These are phyloP conservation scores for Therioaphis trifolii DNA, from an alignment of 2,888 invertebrate species.

Conservation along the genomic window DNA sequence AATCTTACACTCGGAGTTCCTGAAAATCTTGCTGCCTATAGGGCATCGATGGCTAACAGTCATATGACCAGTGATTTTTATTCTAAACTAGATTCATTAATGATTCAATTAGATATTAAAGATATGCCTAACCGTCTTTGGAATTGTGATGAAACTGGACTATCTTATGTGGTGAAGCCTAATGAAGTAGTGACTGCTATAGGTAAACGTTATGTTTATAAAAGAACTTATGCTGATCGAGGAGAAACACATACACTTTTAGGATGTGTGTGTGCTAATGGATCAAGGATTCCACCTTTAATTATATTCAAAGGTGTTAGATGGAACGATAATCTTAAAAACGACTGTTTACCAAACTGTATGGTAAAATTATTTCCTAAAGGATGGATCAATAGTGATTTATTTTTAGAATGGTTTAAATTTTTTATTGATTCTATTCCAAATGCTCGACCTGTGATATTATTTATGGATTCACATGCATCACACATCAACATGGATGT, in stretches of 20 bases:
- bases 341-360: background rate
- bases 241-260: slow-evolving; percentile 25
- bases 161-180: slow-evolving; percentile 15
- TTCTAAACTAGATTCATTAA: slow-evolving; percentile 7
- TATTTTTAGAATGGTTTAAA: slow-evolving; percentile 1
- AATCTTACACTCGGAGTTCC: slow-evolving; percentile 8
- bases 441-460: background rate
- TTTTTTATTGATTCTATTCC: background rate
- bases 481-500: background rate
- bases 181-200: slow-evolving; percentile 8
- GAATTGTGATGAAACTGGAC: slow-evolving; percentile 30
- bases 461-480: background rate
- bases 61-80: slow-evolving; percentile 9
- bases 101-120: background rate
- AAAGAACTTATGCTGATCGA: slow-evolving; percentile 36
- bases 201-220: slow-evolving; percentile 32
- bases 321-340: slow-evolving; percentile 2
- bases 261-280: slow-evolving; percentile 33
- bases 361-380: background rate
- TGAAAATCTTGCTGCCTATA: slow-evolving; percentile 20
- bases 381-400: background rate
- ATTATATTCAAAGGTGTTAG: slow-evolving; percentile 14
- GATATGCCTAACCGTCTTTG: background rate
- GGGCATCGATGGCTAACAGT: slow-evolving; percentile 4
- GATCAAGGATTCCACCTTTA: slow-evolving; percentile 19